phyloP scores from a whole-genome alignment of 1,140 invertebrate genomes.

The Euura saliciscinereae region DNA sequence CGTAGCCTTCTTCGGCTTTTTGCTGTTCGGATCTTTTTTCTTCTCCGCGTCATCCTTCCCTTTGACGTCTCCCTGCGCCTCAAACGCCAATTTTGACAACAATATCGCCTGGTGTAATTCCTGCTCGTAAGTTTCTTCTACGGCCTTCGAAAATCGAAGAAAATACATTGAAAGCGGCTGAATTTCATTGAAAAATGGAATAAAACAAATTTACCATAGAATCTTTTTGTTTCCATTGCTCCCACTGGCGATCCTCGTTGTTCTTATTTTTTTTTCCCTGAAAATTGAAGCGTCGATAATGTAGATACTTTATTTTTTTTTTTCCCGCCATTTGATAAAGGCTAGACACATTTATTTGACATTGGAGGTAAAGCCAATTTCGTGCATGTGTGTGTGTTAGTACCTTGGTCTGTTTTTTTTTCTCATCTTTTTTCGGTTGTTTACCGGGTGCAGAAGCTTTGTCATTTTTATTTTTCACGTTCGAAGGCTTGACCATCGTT shows the following conservation, averaged over 20 bases:
- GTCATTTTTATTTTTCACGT: conserved; percentile 40
- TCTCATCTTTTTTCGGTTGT: conserved; percentile 49
- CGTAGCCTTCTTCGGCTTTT: conserved; percentile 63
- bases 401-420: conserved; percentile 51
- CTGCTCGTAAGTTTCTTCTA: conserved; percentile 64
- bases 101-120: conserved; percentile 66
- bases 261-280: conserved; percentile 41
- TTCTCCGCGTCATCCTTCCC: conserved; percentile 47
- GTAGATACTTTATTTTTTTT: conserved; percentile 8
- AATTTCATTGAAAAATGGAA: not conserved
- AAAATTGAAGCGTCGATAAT: not conserved
- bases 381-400: not conserved
- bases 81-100: conserved; percentile 65
- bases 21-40: conserved; percentile 54
- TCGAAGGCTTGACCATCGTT: conserved; percentile 31
- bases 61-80: conserved; percentile 58
- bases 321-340: conserved; percentile 34
- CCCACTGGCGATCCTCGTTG: conserved; percentile 55
- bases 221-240: conserved; percentile 61
- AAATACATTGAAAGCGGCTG: not conserved
- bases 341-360: too few species aligned
- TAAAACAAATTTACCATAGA: conserved; percentile 42
- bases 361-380: not conserved
- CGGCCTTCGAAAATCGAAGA: conserved; percentile 43
- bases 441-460: conserved; percentile 35